Evolutionary conservation across 2,888 invertebrate genomes (phyloP).

Genomic region (Coecobrya sp.): DNA sequence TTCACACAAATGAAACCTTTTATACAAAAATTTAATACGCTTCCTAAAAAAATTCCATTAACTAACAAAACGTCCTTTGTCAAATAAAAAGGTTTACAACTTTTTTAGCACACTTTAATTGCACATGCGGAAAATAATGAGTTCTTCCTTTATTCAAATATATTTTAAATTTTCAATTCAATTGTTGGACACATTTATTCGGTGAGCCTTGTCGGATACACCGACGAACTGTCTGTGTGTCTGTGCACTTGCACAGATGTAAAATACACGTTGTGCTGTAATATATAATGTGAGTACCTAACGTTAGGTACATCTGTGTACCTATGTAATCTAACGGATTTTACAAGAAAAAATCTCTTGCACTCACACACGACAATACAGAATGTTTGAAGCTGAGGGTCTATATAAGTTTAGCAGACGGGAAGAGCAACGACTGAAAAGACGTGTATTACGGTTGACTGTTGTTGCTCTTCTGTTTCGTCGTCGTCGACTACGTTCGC

Average conservation of each 20-base stretch:
- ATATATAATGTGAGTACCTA: constrained; percentile 14
- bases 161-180: not conserved
- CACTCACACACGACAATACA: constrained; percentile 16
- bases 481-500: constrained; percentile 74
- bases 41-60: not conserved
- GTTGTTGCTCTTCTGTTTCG: constrained; percentile 74
- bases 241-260: constrained; percentile 1
- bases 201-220: not conserved
- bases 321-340: constrained; percentile 46
- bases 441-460: constrained; percentile 61
- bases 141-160: not conserved
- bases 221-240: constrained; percentile 7
- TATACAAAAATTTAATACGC: not conserved
- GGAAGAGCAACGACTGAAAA: constrained; percentile 68
- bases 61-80: not conserved
- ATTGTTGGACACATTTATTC: constrained; percentile 22
- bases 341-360: not conserved
- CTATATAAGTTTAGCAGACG: constrained; percentile 18
- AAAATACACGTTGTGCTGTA: constrained; percentile 14
- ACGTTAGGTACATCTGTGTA: not conserved
- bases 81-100: not conserved
- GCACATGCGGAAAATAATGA: not conserved
- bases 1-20: not conserved
- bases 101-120: constrained; percentile 4
- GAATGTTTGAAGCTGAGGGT: not conserved